These are phyloP conservation scores for Meteorus cinctellus DNA, from an alignment of 2,888 invertebrate genomes.

Conservation along the genomic window DNA sequence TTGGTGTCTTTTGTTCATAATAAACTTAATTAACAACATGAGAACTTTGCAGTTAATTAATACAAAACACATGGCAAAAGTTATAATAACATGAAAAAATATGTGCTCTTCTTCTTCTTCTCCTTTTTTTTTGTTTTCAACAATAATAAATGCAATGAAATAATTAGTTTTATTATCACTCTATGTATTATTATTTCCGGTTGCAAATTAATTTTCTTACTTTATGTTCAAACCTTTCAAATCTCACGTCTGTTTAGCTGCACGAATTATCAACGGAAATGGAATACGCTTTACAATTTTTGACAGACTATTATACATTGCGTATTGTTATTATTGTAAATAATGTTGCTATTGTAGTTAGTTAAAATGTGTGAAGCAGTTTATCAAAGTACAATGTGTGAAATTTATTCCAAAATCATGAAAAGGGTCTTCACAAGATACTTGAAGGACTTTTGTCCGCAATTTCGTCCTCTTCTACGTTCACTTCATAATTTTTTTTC, in stretches of 20 bases:
- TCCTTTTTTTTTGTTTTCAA: neutral
- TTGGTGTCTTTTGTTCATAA: neutral
- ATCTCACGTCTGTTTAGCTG: neutral
- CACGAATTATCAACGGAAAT: neutral
- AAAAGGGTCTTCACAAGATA: too few species aligned
- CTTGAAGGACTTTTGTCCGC: too few species aligned
- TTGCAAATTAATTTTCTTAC: neutral
- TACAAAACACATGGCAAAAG: neutral
- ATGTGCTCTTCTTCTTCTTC: neutral
- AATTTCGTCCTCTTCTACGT: too few species aligned
- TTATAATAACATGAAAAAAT: neutral
- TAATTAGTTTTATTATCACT: neutral
- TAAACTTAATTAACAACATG: conserved; percentile 5
- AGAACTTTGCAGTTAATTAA: neutral
- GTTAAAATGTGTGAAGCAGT: neutral
- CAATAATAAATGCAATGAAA: neutral
- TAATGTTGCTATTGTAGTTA: neutral
- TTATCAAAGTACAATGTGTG: neutral
- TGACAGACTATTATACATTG: neutral
- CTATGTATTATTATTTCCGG: neutral
- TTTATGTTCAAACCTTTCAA: neutral
- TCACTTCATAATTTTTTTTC: neutral
- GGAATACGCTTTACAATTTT: neutral
- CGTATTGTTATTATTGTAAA: neutral
- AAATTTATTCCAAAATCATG: neutral